These are phyloP conservation scores for Phrynocephalus versicolor DNA, from an alignment of 2,113 vertebrate species.

Conservation along the genomic window DNA sequence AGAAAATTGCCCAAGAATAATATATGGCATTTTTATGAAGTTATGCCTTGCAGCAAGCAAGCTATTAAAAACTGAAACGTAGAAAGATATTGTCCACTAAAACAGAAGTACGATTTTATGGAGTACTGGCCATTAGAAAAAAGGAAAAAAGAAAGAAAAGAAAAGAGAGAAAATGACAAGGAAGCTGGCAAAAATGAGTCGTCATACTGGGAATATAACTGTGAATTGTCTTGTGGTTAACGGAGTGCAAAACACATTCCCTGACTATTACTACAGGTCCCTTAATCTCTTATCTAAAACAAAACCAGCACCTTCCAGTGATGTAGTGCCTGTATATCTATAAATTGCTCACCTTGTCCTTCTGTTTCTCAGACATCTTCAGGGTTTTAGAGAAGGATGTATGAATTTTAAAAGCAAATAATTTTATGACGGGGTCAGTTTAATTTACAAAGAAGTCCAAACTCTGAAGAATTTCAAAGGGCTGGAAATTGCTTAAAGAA, in stretches of 20 bases:
- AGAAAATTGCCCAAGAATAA: slow-evolving; percentile 50
- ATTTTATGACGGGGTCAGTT: not conserved
- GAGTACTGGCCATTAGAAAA: slow-evolving; percentile 32
- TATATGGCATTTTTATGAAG: slow-evolving; percentile 48
- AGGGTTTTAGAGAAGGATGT: slow-evolving; percentile 5
- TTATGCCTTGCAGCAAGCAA: slow-evolving; percentile 37
- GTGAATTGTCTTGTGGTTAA: slow-evolving; percentile 45
- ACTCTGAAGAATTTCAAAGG: too few relatives aligned
- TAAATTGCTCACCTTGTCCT: not conserved
- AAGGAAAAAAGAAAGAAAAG: not conserved
- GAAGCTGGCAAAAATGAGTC: slow-evolving; percentile 49
- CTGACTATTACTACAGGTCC: slow-evolving; percentile 22
- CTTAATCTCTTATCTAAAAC: slow-evolving; percentile 1
- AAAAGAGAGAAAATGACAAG: not conserved
- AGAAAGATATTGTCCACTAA: slow-evolving; percentile 54
- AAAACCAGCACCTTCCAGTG: not conserved
- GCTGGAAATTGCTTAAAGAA: not conserved
- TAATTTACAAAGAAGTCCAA: not conserved
- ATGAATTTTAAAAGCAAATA: slow-evolving; percentile 9
- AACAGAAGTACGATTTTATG: slow-evolving; percentile 56
- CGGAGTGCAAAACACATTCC: slow-evolving; percentile 15
- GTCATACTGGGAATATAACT: slow-evolving; percentile 48
- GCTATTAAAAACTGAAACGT: slow-evolving; percentile 52
- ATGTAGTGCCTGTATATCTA: slow-evolving; percentile 14
- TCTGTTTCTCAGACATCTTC: rapidly evolving